These are phyloP conservation scores for Brachynemurus nebulosus DNA, from an alignment of 2,888 invertebrate genomes.

Conservation along the genomic window DNA sequence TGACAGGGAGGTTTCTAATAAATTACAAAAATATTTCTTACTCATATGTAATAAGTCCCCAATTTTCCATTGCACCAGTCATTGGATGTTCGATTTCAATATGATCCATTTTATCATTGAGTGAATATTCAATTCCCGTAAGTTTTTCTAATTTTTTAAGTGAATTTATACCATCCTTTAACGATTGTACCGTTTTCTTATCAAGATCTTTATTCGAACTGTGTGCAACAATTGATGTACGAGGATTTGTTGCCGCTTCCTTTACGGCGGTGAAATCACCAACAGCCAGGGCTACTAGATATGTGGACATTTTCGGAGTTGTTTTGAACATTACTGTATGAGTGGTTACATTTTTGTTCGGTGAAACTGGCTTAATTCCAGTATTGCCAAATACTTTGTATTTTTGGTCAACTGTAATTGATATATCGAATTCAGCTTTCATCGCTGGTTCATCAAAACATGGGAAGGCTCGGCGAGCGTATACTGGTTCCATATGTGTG, in stretches of 20 bases:
- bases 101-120: conserved; percentile 52
- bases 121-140: conserved; percentile 14
- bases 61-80: conserved; percentile 3
- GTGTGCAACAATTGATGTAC: too few relatives aligned
- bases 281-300: conserved; percentile 54
- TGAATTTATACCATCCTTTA: neutral
- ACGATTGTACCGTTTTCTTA: neutral
- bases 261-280: neutral
- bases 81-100: conserved; percentile 59
- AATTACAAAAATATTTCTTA: conserved; percentile 28
- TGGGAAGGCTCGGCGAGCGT: conserved; percentile 55
- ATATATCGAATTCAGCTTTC: conserved; percentile 52
- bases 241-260: too few relatives aligned
- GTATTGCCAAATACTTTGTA: conserved; percentile 22
- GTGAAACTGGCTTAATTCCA: neutral
- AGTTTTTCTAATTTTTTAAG: conserved; percentile 15
- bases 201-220: too few relatives aligned
- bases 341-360: neutral
- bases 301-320: conserved; percentile 45
- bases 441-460: conserved; percentile 60
- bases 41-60: conserved; percentile 4
- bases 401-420: conserved; percentile 38
- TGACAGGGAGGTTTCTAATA: too few relatives aligned
- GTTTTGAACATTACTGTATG: conserved; percentile 22
- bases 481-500: conserved; percentile 53